These are phyloP conservation scores for Nanger granti DNA, from an alignment of 2,113 vertebrate species.

Conservation along the genomic window DNA sequence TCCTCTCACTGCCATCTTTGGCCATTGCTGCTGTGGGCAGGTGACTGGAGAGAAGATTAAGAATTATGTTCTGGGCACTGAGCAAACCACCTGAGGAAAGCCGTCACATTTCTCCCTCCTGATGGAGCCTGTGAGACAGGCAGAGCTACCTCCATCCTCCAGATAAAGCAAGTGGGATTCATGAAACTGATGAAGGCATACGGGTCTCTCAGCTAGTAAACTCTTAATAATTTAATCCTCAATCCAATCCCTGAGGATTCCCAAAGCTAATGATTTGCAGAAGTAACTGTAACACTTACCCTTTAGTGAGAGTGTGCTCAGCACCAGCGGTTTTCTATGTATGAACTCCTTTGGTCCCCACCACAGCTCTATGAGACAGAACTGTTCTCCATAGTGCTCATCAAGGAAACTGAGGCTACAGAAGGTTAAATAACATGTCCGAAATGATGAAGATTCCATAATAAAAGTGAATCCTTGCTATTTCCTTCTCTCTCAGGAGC, in stretches of 20 bases:
- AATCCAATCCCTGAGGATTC: not conserved
- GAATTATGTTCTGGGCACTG: not conserved
- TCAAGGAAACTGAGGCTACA: not conserved
- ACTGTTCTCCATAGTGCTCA: not conserved
- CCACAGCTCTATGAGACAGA: accelerated
- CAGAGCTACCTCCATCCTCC: not conserved
- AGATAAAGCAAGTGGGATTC: not conserved
- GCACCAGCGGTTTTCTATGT: not conserved
- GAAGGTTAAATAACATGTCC: not conserved
- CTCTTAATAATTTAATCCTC: not conserved
- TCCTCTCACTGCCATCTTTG: not conserved
- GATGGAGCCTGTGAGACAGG: not conserved
- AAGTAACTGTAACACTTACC: accelerated
- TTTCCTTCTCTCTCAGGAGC: not conserved
- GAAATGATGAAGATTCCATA: not conserved
- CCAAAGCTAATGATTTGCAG: not conserved
- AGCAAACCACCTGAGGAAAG: not conserved
- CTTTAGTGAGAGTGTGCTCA: not conserved
- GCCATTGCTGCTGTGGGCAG: not conserved
- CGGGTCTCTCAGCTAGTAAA: not conserved
- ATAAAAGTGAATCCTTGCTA: not conserved
- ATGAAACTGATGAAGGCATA: not conserved
- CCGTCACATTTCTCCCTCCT: not conserved
- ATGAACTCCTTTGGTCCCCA: accelerated
- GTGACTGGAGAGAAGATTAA: not conserved